Evolutionary conservation across 2,113 vertebrate genomes (phyloP).

Genomic region (Coreoperca whiteheadi): DNA sequence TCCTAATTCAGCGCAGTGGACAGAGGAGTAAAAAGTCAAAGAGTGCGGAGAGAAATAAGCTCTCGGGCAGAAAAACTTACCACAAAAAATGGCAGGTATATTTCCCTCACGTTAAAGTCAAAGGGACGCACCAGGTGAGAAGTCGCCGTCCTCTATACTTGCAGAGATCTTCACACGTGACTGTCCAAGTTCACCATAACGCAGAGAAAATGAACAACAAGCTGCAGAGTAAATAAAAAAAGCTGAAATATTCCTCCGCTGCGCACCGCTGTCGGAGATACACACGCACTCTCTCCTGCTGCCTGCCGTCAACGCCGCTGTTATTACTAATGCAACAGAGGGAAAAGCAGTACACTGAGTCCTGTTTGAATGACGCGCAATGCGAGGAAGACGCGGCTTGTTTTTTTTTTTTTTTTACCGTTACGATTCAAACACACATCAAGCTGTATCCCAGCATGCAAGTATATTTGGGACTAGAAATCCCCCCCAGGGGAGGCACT

Average conservation of each 20-base stretch:
- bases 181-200: conserved; percentile 82
- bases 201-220: conserved; percentile 78
- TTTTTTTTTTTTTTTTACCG: conserved; percentile 75
- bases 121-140: conserved; percentile 69
- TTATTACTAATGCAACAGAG: conserved; percentile 87
- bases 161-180: conserved; percentile 79
- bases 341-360: conserved; percentile 80
- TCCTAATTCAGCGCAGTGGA: conserved; percentile 50
- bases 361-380: conserved; percentile 86
- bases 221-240: conserved; percentile 82
- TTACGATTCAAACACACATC: conserved; percentile 85
- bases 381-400: conserved; percentile 84
- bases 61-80: conserved; percentile 78
- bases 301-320: conserved; percentile 85
- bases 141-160: conserved; percentile 63
- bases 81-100: conserved; percentile 68
- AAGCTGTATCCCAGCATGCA: conserved; percentile 79
- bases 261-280: conserved; percentile 76
- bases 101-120: conserved; percentile 69
- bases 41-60: conserved; percentile 59
- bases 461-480: conserved; percentile 85
- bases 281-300: conserved; percentile 81
- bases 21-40: conserved; percentile 48
- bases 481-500: conserved; percentile 79
- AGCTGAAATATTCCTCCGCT: conserved; percentile 84